Evolutionary conservation across 2,113 vertebrate species (phyloP), one percentile per base, ranked within the genome.

Genomic region (Plotosus lineatus): DNA sequence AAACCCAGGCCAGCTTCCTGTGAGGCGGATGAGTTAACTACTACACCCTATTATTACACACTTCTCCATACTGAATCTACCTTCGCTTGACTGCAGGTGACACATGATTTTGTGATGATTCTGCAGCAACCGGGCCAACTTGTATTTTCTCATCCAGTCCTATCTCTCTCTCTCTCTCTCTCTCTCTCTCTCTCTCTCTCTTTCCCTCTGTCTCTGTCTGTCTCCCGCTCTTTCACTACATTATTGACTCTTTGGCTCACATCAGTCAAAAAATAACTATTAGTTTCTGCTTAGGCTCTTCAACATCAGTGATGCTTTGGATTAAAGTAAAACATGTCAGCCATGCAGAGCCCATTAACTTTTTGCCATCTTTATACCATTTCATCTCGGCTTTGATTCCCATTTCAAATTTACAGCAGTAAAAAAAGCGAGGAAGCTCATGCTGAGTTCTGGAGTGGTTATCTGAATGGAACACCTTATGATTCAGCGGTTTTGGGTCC

Each of bases 21-120:
- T n/a, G n/a, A n/a, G n/a, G n/a, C n/a, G n/a, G n/a, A n/a, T n/a
- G n/a, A n/a, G n/a, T n/a, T n/a, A n/a, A n/a, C n/a, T n/a, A n/a
- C n/a, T n/a, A n/a, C n/a, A n/a, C n/a, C n/a, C n/a, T n/a, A n/a
- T n/a, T n/a, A n/a, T n/a, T n/a, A n/a, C n/a, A n/a, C n/a, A n/a
- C n/a, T n/a, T n/a, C n/a, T n/a, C n/a, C n/a, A n/a, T n/a, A n/a
- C n/a, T n/a, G n/a, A n/a, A n/a, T n/a, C n/a, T n/a, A 56, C 73
- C 68, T 40, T 6, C 44, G 46, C 69, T 26, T 71, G 28, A 80
- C 82, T 81, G 83, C 65, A 87, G 65, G 38, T 68, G 51, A 31
- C 28, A 36, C 44, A 68, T 69, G 42, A n/a, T 51, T 75, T 23
- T 69, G 40, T 28, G 51, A 65, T 46, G 23, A 33, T 3, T 65